Evolutionary conservation across 2,113 vertebrate genomes (phyloP), one percentile per base, ranked within the genome.

Genomic region (Oncorhynchus mykiss): DNA sequence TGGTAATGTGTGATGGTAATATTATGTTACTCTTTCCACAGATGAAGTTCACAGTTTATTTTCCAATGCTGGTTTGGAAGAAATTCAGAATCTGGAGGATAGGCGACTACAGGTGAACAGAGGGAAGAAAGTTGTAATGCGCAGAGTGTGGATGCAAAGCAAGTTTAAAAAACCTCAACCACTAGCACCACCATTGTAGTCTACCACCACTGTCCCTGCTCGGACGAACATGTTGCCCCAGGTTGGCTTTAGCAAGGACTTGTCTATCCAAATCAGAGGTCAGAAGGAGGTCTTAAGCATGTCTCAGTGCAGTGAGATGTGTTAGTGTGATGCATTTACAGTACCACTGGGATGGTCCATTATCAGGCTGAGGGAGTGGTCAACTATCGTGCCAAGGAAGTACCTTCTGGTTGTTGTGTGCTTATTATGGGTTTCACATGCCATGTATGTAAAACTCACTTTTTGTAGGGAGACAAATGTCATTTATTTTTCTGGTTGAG

Each of bases 131-230:
- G 91, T 97, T 84, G 93, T 90, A 79, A 99, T 98, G 94, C 94
- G 93, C 1, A 90, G 96, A 70, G 95, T 99, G 70, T 98, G 96
- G 96, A 92, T 96, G 90, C 96, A 98, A 91, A 94, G 96, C 94
- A 99, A 98, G 79, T 98, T 94, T 86, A 94, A 92, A 78, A 99
- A 96, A 87, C 39, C 39, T 45, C 39, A 45, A 11, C 90, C 91
- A 5, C 70, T 39, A 72, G 73, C 59, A 62, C 20, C 59, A 62
- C 59, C 59, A 22, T 62, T 7, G 8, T 62, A 62, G 59, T 62
- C n/a, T 8, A 18, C 18, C 59, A 62, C 7, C 18, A 24, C 18
- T 24, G 59, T 62, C n/a, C n/a, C 59, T 62, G 59, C 59, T 22
- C 59, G 16, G 59, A 22, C n/a, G 7, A 62, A 22, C 51, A 51